Evolutionary conservation across 2,797 vertebrate genomes (phyloP), one percentile per base, ranked within the genome.

Genomic region (Hippopotamyrus pictus): DNA sequence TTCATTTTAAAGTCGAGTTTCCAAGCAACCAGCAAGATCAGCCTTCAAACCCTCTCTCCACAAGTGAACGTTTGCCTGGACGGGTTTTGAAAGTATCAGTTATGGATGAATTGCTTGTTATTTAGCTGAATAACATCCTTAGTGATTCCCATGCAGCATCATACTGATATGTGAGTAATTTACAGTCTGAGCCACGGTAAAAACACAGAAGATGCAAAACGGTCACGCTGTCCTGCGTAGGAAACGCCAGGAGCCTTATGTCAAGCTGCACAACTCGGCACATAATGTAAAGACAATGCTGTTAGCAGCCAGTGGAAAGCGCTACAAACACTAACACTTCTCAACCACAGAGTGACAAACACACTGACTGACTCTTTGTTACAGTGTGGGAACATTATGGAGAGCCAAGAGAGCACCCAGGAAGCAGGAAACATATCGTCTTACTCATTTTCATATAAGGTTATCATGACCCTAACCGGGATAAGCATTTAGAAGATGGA

Each of bases 1-100:
- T 57, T 87, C 50, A 87, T 19, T 87, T 87, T 87, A 87, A 87
- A 57, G 51, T 87, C 33, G 44, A 54, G 84, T 54, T 53, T 53
- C 51, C 51, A 86, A 86, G 84, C 84, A 57, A 87, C 50, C 17
- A 57, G 50, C 51, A 57, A 37, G 50, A 87, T 54, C 53, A 84
- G 46, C n/a, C 19, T 86, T 29, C 29, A 53, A 29, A 12, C 8
- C 29, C 5, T 19, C 33, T 53, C 50, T 33, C 50, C 50, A 37
- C 85, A 8, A 19, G 2, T 37, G 50, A 57, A 57, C 3, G 25
- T 87, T 14, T 59, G 82, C 41, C 46, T 48, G 46, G 19, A n/a
- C 11, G 25, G 41, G 9, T 87, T 33, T 87, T 41, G 19, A 54
- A 33, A 33, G 41, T 50, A 84, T 86, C 51, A 86, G 53, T 37